These are phyloP conservation scores for Borostomias antarcticus DNA, from an alignment of 2,797 vertebrate genomes.

Conservation along the genomic window DNA sequence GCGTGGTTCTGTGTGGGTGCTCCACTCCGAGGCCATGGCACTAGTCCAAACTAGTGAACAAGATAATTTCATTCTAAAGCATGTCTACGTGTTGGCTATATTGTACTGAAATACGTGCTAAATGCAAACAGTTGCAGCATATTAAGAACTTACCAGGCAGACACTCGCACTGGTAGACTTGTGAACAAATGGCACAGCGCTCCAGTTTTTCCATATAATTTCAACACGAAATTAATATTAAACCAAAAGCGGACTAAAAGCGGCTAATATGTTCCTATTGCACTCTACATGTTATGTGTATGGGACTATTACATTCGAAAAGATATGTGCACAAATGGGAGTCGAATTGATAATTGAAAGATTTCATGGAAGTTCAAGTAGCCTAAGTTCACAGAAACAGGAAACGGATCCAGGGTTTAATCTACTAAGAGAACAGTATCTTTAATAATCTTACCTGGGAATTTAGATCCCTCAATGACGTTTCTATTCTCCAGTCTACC, in stretches of 20 bases:
- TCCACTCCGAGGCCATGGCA: background rate
- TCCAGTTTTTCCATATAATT: no score
- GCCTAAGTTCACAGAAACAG: background rate
- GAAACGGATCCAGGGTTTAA: background rate
- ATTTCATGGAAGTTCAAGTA: background rate
- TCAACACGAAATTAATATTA: background rate
- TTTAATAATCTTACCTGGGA: conserved; percentile 2
- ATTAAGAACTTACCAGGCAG: no score
- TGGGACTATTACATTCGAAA: background rate
- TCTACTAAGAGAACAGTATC: background rate
- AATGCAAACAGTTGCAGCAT: no score
- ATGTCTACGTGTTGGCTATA: no score
- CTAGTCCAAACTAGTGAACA: background rate
- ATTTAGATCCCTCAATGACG: background rate
- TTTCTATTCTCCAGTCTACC: background rate
- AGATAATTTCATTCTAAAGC: background rate
- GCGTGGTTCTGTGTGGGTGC: background rate
- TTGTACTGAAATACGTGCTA: no score
- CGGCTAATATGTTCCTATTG: no score
- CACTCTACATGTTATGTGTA: no score
- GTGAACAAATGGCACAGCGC: no score
- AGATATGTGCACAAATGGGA: background rate
- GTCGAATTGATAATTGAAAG: background rate
- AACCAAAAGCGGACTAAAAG: background rate
- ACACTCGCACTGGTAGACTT: no score